Base-by-base conservation (phyloP, 2,797 vertebrate genomes). In the Epinephelus awoara region DNA sequence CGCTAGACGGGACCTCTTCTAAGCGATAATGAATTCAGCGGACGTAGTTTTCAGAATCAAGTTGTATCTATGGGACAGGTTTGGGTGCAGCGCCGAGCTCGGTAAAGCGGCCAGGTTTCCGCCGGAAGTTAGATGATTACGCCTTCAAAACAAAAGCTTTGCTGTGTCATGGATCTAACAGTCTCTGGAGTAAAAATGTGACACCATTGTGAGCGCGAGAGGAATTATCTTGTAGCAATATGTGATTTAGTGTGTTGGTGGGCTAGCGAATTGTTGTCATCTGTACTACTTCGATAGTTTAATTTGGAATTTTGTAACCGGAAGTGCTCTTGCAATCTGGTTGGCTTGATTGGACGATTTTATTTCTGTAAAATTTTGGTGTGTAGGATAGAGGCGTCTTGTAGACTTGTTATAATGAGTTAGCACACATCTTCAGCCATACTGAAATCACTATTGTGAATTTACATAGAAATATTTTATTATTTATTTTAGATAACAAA, bases 131-230 rank as follows among this genome's bases (percentile, higher is more conserved):
- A 6, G 15, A 69, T 12, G 47, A 46, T 13, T 34, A 15, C 23
- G 15, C 50, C 51, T 76, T 82, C 75, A 80, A 72, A 82, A 64
- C 52, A 82, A 85, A 84, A 67, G n/a, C 66, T 56, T 19, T 1
- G 14, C 34, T 2, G 34, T 17, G 61, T 44, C 51, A n/a, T 15
- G 57, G 75, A 65, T 42, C 2, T 27, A 7, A 15, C 61, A 50
- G 14, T 68, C 9, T 25, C 3, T 44, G 75, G 62, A 58, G 47
- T 63, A 6, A 27, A 15, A 54, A 3, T 15, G 25, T 67, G 15
- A 23, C 58, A 29, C 10, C 27, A 2, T 18, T 38, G 50, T 46
- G 47, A 25, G 56, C 63, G 25, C 21, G 8, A 65, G 50, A 23
- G 38, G 54, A 67, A 11, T 15, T 12, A 34, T 46, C 14, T 18